Conservation (phyloP, 2,888 invertebrate genomes). For the Galeopsomyia nigrocyanea region DNA sequence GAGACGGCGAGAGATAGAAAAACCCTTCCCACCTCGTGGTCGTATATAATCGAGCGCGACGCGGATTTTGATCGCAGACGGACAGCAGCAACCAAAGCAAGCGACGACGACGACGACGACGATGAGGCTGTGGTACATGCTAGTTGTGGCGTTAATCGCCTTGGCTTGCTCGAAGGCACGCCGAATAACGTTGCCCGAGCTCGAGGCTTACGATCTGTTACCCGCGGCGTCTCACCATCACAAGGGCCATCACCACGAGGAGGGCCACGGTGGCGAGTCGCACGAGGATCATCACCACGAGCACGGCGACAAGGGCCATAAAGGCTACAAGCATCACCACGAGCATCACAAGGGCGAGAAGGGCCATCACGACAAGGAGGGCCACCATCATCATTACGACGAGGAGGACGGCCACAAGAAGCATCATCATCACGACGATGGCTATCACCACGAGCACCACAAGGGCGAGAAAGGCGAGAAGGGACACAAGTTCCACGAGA, state of each 20-base stretch:
- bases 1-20: constrained; percentile 50
- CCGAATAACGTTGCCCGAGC: constrained; percentile 26
- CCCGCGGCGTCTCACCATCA: constrained; percentile 68
- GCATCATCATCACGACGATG: constrained; percentile 76
- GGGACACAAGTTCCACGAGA: constrained; percentile 76
- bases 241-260: constrained; percentile 72
- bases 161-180: too few relatives aligned
- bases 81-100: background rate
- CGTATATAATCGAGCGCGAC: constrained; percentile 61
- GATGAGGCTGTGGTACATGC: constrained; percentile 35
- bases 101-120: too few relatives aligned
- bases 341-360: constrained; percentile 78
- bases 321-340: constrained; percentile 80
- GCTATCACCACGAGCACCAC: constrained; percentile 76
- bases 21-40: constrained; percentile 55
- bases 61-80: too few relatives aligned
- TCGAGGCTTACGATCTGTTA: constrained; percentile 68
- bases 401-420: constrained; percentile 77
- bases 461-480: constrained; percentile 79
- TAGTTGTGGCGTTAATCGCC: constrained; percentile 9
- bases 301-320: constrained; percentile 80
- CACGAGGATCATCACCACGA: constrained; percentile 76
- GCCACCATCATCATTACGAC: constrained; percentile 75
- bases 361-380: constrained; percentile 81
- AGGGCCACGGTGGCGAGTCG: constrained; percentile 78